Base-by-base conservation (phyloP, 2,888 invertebrate species). In the Plusia festucae region DNA sequence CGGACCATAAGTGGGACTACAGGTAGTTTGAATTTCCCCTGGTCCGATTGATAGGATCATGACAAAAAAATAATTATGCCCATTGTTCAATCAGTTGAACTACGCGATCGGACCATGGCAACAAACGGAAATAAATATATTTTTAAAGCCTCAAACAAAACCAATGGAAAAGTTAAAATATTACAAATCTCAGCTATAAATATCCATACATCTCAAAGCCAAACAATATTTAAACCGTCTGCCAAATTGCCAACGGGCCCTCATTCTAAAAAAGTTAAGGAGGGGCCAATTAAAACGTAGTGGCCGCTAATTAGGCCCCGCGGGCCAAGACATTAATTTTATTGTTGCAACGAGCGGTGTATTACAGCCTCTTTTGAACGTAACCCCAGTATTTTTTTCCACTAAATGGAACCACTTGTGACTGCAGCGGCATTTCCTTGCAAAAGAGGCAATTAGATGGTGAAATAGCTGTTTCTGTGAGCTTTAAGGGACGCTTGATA, bases 221-320 rank as follows among this genome's bases (percentile, higher is more conserved):
- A 72, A 72, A 72, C 67, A 76, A 76, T 67, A 76, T 74, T 74
- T 76, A 64, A 71, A 74, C 34, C 64, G 64, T 49, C 53, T 51
- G 63, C 64, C 76, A 73, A 67, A 71, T 57, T 67, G 59, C 66
- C 58, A 4, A 58, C 67, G 59, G 63, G 53, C 46, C 65, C 60
- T 58, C 60, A 24, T 72, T 65, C 65, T 70, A 70, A 78, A 74
- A 74, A 73, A 75, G 62, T 68, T n/a, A 69, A 77, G 72, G 72
- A 68, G 67, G 46, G 56, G 65, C 70, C 68, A 82, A 82, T 81
- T 78, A 78, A 77, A 79, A 73, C 62, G 64, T 76, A 81, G 76
- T 79, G 70, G 68, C 69, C 70, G 78, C 70, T 81, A 81, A 82
- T 81, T 82, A 79, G 69, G 54, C 69, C 74, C 78, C 55, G 46